Evolutionary conservation across 2,888 invertebrate species (phyloP), one percentile per base, ranked within the genome.

Genomic region (Calliopum simillimum): DNA sequence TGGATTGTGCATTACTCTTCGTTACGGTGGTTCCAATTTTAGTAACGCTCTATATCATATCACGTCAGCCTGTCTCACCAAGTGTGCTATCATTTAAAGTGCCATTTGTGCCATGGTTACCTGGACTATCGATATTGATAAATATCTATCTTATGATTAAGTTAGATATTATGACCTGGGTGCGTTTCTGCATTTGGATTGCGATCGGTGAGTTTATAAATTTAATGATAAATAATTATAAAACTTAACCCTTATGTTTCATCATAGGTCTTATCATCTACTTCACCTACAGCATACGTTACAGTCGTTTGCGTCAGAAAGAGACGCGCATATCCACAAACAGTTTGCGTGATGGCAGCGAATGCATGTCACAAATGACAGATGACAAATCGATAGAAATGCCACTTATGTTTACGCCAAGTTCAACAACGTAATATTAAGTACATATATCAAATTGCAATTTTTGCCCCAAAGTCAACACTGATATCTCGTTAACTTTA

Each of bases 131-230:
- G 80, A 92, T 95, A 74, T 89, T 95, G 76, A 88, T 93, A 55
- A 97, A 97, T 82, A 89, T 95, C 68, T 94, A 95, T 82, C 87
- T 97, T 23, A 95, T 97, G 95, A 77, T 83, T 11, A 81, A 83
- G 70, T 73, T 86, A 71, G 93, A 93, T 75, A 78, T 85, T 0
- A 88, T 89, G 74, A 96, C 96, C 0, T 97, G 97, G 96, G 87
- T 95, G n/a, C 87, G 95, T 75, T 94, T 96, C 81, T 87, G 87
- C 4, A 87, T 94, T 43, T 97, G 96, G 96, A 90, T 96, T 88
- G 82, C 85, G 13, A 85, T 95, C 74, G 96, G 96, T 91, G 73
- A 55, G 84, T 87, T 43, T 47, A n/a, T n/a, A n/a, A n/a, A n/a
- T n/a, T n/a, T n/a, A n/a, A n/a, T n/a, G n/a, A n/a, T n/a, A n/a